Base-by-base conservation (phyloP, 2,113 vertebrate genomes). In the Etia nguti region DNA sequence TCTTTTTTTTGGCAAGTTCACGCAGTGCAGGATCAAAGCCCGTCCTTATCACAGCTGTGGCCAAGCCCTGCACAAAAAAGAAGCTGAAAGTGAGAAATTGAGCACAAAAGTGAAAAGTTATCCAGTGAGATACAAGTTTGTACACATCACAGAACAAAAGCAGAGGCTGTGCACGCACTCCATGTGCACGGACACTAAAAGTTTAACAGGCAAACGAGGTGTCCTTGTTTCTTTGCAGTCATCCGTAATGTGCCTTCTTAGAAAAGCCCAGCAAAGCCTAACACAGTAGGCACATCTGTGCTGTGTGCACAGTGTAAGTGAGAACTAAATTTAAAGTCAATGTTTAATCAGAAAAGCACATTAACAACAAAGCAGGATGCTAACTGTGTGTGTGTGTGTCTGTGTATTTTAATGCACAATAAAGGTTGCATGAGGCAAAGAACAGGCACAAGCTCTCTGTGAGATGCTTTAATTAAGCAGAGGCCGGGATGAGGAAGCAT, bases 401-500 rank as follows among this genome's bases (percentile, higher is more conserved):
- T 54, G 10, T 24, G 70, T 81, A 1, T 56, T 15, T 12, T 38
- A 24, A 87, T 83, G 83, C 59, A 88, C 85, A 93, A 70, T 86
- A 86, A 91, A 88, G 62, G 75, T 43, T 24, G 50, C 85, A 31
- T n/a, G 10, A 79, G 43, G 43, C 29, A 29, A 13, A 29, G 55
- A 92, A 94, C 89, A 90, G 84, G 91, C 81, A 88, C 90, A 93
- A 81, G 88, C 92, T 93, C 89, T 91, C 73, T 62, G 34, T 0
- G 10, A n/a, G 31, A n/a, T 18, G 86, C 70, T 86, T 89, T 88
- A 81, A 90, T 90, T 59, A 89, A 82, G 81, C 90, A 88, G 48
- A 88, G 41, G 18, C 55, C 2, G 15, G 3, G n/a, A 86, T 43
- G 54, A 26, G 26, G 29, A 55, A 77, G 84, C 24, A 82, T 75